phyloP scores from a whole-genome alignment of 2,113 vertebrate species.

The Chitala chitala region DNA sequence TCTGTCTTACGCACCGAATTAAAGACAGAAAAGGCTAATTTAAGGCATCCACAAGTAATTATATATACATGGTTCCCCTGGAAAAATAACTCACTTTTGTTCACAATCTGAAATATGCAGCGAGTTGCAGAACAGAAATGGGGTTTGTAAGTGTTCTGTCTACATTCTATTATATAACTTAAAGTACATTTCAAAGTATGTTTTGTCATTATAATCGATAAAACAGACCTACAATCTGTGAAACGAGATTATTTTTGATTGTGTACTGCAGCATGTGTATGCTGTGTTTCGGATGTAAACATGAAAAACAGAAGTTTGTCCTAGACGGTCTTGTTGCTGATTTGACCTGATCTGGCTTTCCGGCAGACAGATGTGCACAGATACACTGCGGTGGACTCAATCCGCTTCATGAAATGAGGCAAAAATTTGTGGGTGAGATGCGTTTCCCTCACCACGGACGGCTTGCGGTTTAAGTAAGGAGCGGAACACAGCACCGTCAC shows the following conservation, averaged over 20 bases:
- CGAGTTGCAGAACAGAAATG: neutral
- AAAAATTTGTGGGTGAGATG: neutral
- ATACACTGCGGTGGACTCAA: neutral
- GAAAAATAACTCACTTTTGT: conserved; percentile 14
- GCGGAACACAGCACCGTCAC: conserved; percentile 38
- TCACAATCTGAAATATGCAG: conserved; percentile 1
- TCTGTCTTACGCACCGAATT: conserved; percentile 7
- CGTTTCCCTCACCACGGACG: conserved; percentile 39
- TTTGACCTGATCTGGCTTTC: too few species aligned
- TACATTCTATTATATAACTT: neutral
- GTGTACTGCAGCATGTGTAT: too few species aligned
- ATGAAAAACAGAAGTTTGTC: too few species aligned
- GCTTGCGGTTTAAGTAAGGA: conserved; percentile 39
- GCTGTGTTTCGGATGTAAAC: too few species aligned
- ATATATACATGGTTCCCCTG: neutral
- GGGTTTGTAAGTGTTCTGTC: neutral
- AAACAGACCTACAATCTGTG: too few species aligned
- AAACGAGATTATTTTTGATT: too few species aligned
- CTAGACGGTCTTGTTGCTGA: too few species aligned
- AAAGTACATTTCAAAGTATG: neutral
- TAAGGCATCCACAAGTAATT: conserved; percentile 2
- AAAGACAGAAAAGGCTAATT: conserved; percentile 11
- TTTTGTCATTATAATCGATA: too few species aligned
- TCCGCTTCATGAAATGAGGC: neutral
- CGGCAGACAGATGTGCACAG: too few species aligned